A percentile compares a stretch with the other conserved stretches of the same genome.
These are phyloP conservation scores for Pholis gunnellus DNA, from an alignment of 2,113 vertebrate genomes.

Conservation along the genomic window DNA sequence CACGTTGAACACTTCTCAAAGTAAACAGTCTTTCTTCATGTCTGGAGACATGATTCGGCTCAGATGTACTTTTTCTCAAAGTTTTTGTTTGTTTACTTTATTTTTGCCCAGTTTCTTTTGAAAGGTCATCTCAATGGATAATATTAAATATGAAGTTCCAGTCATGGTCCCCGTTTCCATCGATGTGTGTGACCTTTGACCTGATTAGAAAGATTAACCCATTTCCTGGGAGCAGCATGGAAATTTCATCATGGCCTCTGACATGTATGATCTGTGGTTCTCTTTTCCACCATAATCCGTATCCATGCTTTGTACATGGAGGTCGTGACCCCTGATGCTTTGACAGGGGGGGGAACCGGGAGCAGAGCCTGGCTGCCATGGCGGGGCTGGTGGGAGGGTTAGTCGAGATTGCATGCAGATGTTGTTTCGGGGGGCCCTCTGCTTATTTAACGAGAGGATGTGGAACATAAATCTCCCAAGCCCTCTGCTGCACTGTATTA, in stretches of 20 bases:
- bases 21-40: slow-evolving; percentile 10
- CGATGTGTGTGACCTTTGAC: slow-evolving; percentile 33
- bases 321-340: slow-evolving; percentile 36
- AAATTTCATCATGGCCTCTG: slow-evolving; percentile 55
- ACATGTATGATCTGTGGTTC: slow-evolving; percentile 37
- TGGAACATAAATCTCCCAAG: slow-evolving; percentile 76
- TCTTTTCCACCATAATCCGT: slow-evolving; percentile 26
- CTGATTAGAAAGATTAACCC: slow-evolving; percentile 56
- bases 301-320: slow-evolving; percentile 38
- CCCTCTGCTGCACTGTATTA: slow-evolving; percentile 55
- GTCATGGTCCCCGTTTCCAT: slow-evolving; percentile 10
- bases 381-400: slow-evolving; percentile 45
- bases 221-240: slow-evolving; percentile 65
- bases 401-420: slow-evolving; percentile 78
- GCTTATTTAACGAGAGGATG: slow-evolving; percentile 74
- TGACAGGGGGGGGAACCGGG: slow-evolving; percentile 20
- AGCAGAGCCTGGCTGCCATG: slow-evolving; percentile 50
- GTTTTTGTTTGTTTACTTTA: slow-evolving; percentile 34
- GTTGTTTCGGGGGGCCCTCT: slow-evolving; percentile 67
- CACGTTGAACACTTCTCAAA: not conserved
- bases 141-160: slow-evolving; percentile 34
- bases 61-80: slow-evolving; percentile 17
- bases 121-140: not conserved
- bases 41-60: slow-evolving; percentile 1
- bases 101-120: slow-evolving; percentile 3